phyloP scores from a whole-genome alignment of 2,888 invertebrate genomes.

The Tridacna crocea region DNA sequence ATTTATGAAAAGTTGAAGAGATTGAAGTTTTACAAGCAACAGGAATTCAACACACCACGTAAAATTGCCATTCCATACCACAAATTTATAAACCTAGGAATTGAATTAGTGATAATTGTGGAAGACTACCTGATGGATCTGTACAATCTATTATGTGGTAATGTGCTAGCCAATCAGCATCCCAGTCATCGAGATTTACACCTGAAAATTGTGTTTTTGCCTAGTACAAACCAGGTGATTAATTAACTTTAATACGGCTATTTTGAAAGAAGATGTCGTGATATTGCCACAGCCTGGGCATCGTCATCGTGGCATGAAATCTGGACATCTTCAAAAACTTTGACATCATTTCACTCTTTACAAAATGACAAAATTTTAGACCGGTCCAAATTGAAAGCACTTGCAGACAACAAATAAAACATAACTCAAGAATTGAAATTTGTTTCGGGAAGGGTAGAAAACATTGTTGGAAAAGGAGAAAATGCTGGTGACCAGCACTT shows the following conservation, averaged over 20 bases:
- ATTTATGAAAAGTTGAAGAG: neutral
- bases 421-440: no score
- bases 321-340: no score
- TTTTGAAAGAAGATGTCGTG: no score
- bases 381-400: no score
- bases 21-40: neutral
- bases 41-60: constrained; percentile 20
- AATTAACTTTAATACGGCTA: no score
- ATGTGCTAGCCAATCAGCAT: constrained; percentile 3
- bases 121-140: constrained; percentile 30
- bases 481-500: neutral
- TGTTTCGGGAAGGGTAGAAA: neutral
- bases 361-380: no score
- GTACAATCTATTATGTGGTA: constrained; percentile 30
- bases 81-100: neutral
- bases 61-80: neutral
- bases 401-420: no score
- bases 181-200: neutral
- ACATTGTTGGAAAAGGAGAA: neutral
- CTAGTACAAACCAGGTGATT: neutral
- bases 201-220: neutral
- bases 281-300: no score
- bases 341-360: no score
- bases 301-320: no score
- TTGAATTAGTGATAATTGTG: constrained; percentile 22